Conservation (phyloP, 1,140 invertebrate genomes). For the Belonocnema kinseyi region DNA sequence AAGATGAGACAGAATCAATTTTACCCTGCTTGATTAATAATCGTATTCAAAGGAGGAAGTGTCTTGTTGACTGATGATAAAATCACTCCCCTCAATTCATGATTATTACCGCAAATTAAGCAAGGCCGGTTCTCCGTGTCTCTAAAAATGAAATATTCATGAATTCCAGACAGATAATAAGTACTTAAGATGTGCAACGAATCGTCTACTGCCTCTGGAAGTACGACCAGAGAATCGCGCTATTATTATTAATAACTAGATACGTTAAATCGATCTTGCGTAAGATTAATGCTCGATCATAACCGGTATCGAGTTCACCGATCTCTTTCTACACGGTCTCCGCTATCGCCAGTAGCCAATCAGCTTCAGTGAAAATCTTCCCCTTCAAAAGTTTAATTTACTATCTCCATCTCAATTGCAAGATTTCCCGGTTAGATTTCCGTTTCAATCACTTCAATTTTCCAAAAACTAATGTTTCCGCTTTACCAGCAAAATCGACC, state of each 20-base stretch:
- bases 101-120: slow-evolving; percentile 20
- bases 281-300: slow-evolving; percentile 67
- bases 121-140: background rate
- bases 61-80: slow-evolving; percentile 18
- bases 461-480: too few relatives aligned
- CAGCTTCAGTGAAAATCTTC: slow-evolving; percentile 52
- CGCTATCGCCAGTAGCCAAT: slow-evolving; percentile 53
- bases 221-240: slow-evolving; percentile 53
- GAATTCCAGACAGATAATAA: slow-evolving; percentile 27
- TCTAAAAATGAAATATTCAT: slow-evolving; percentile 23
- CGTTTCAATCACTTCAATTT: too few relatives aligned
- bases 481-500: too few relatives aligned
- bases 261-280: slow-evolving; percentile 61
- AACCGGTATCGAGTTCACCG: slow-evolving; percentile 65
- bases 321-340: slow-evolving; percentile 56
- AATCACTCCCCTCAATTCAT: slow-evolving; percentile 18
- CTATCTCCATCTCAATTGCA: too few relatives aligned
- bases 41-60: background rate
- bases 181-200: slow-evolving; percentile 29
- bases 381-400: background rate
- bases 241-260: slow-evolving; percentile 64
- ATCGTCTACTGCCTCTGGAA: slow-evolving; percentile 44
- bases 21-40: background rate
- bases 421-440: too few relatives aligned
- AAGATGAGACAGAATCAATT: too few relatives aligned